Percentiles rank a stretch among this genome's conserved stretches.
These are phyloP conservation scores for Falco peregrinus DNA, from an alignment of 2,797 vertebrate genomes.

Conservation along the genomic window DNA sequence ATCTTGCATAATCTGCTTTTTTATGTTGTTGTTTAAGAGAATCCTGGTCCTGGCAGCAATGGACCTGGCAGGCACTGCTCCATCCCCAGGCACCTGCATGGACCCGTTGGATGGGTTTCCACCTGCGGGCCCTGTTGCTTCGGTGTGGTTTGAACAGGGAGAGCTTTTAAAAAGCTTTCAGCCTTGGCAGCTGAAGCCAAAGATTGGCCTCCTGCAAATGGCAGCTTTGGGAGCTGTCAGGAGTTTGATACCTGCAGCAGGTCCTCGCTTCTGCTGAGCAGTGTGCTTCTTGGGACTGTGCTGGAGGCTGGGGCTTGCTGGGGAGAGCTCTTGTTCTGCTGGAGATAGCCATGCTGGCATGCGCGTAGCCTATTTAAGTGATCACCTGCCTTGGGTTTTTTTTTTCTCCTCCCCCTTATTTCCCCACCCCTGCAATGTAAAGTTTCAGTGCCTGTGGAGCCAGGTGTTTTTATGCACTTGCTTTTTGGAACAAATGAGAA, in stretches of 20 bases:
- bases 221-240: background rate
- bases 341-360: background rate
- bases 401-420: no score
- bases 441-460: background rate
- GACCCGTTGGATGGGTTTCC: conserved; percentile 37
- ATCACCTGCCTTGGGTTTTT: background rate
- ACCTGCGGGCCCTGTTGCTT: background rate
- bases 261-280: background rate
- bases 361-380: background rate
- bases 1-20: background rate
- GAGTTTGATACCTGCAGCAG: background rate
- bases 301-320: background rate
- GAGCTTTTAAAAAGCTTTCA: background rate
- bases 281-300: background rate
- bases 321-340: background rate
- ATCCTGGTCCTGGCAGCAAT: accelerated
- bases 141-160: background rate
- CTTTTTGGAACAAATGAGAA: background rate
- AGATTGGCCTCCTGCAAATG: background rate
- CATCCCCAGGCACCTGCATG: background rate
- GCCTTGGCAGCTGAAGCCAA: background rate
- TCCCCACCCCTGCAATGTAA: background rate
- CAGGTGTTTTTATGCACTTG: accelerated
- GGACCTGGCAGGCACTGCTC: background rate
- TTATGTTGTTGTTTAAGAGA: background rate